Evolutionary conservation across 2,888 invertebrate genomes (phyloP).

Genomic region (Orthonychiurus folsomi): DNA sequence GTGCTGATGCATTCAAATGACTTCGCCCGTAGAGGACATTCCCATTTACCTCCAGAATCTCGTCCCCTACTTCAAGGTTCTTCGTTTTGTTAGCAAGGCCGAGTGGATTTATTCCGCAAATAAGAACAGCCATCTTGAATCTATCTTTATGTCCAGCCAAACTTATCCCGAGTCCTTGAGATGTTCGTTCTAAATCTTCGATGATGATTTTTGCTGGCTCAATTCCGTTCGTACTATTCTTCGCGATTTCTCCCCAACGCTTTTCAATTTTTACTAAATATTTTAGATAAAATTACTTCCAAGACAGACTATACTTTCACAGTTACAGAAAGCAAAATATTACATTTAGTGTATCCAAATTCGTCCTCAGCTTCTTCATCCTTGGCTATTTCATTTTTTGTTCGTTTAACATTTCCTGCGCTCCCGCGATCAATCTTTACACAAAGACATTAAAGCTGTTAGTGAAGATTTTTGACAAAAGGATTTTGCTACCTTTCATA

Average conservation of each 20-base stretch:
- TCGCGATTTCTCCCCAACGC: conserved; percentile 72
- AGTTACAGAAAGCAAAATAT: conserved; percentile 52
- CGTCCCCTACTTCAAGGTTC: conserved; percentile 67
- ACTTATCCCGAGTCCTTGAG: conserved; percentile 75
- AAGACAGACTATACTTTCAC: conserved; percentile 13
- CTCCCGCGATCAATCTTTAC: conserved; percentile 76
- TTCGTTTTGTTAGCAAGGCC: conserved; percentile 67
- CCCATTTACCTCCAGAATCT: conserved; percentile 59
- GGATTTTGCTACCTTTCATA: conserved; percentile 31
- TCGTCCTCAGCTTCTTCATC: conserved; percentile 83
- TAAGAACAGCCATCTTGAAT: conserved; percentile 76
- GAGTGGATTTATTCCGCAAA: conserved; percentile 68
- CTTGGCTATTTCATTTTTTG: conserved; percentile 64
- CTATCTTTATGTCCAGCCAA: conserved; percentile 90
- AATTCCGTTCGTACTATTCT: conserved; percentile 48
- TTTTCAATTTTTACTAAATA: conserved; percentile 72
- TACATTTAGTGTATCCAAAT: conserved; percentile 87
- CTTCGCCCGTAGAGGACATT: conserved; percentile 85
- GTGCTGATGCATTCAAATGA: conserved; percentile 90
- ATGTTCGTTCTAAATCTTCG: conserved; percentile 42
- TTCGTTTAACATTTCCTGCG: conserved; percentile 71
- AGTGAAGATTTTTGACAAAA: not conserved
- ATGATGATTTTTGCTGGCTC: conserved; percentile 31
- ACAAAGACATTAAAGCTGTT: conserved; percentile 7
- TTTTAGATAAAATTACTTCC: conserved; percentile 14